Base-by-base conservation (phyloP, 2,113 vertebrate genomes). In the Tamias sibiricus region DNA sequence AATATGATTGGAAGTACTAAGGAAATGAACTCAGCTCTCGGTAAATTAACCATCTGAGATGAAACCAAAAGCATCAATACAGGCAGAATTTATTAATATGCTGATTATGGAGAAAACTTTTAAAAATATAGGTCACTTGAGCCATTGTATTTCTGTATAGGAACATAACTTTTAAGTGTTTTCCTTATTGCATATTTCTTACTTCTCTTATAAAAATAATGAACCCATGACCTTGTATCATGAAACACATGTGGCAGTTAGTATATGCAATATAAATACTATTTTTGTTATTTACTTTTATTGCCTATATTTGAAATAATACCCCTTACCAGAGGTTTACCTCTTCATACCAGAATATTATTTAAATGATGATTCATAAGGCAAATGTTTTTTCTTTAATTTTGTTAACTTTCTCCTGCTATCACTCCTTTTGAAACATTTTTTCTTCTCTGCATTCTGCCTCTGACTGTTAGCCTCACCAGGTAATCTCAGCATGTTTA, bases 111-210 rank as follows among this genome's bases (percentile, higher is more conserved):
- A 26, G n/a, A 94, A 57, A 91, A 94, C 75, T 20, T 75, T 90
- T 72, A 79, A 94, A 93, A 97, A 69, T 93, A 92, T 4, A 79
- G 19, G 35, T 69, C 82, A 87, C 57, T 62, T 54, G 37, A 42
- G 59, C 42, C 68, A 82, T 59, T 91, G 24, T 68, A 92, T 77
- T 96, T 97, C 83, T 95, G 2, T 57, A 72, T 44, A 82, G 74
- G 82, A 94, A 79, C 35, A 54, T 77, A 93, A 82, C 75, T 96
- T 88, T 88, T 81, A 90, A 86, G 40, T 89, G 30, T 88, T 86
- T 89, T n/a, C 40, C 52, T 93, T 89, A 95, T 94, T 97, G 37
- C 94, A 2, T 89, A 87, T 85, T 95, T 92, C 90, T 96, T 93
- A 88, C 22, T 71, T 95, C 91, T 90, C 92, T 82, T 95, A 74